Evolutionary conservation across 1,140 invertebrate species (phyloP).

Genomic region (Drosophila sucinea): DNA sequence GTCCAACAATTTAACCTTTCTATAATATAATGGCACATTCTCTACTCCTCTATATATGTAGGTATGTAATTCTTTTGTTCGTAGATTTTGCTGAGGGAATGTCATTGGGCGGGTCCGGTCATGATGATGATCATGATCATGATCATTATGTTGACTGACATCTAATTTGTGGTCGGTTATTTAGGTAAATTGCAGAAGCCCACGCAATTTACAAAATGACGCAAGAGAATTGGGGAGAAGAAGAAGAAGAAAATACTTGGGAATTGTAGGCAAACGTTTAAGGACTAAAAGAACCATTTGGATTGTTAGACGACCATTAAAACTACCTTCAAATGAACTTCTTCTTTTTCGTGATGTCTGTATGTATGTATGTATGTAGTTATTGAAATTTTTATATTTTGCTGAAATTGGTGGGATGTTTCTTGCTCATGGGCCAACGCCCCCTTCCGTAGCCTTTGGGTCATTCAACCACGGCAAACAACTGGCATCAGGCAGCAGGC

Average conservation of each 20-base stretch:
- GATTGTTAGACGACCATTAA: not conserved
- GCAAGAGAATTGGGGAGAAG: not conserved
- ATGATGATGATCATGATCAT: not conserved
- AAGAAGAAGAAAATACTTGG: not conserved
- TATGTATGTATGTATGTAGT: not conserved
- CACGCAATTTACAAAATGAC: conserved; percentile 38
- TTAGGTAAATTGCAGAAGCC: conserved; percentile 51
- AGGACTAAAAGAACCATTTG: not conserved
- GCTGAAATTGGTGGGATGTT: conserved; percentile 16
- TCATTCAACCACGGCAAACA: conserved; percentile 55
- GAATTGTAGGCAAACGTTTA: conserved; percentile 7
- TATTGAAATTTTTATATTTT: conserved; percentile 12
- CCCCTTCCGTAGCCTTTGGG: conserved; percentile 49
- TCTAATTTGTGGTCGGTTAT: conserved; percentile 52
- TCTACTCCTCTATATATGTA: conserved; percentile 48
- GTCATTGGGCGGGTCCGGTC: conserved; percentile 38
- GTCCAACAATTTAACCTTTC: conserved; percentile 48
- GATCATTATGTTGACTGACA: conserved; percentile 50
- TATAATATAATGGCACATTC: conserved; percentile 23
- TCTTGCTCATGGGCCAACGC: conserved; percentile 33
- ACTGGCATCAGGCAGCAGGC: conserved; percentile 34
- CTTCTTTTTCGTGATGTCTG: not conserved
- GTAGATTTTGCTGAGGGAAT: conserved; percentile 66
- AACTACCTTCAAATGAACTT: not conserved
- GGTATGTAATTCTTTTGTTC: conserved; percentile 76